Evolutionary conservation across 1,140 invertebrate species (phyloP).

Genomic region (Heliothis subflexa): DNA sequence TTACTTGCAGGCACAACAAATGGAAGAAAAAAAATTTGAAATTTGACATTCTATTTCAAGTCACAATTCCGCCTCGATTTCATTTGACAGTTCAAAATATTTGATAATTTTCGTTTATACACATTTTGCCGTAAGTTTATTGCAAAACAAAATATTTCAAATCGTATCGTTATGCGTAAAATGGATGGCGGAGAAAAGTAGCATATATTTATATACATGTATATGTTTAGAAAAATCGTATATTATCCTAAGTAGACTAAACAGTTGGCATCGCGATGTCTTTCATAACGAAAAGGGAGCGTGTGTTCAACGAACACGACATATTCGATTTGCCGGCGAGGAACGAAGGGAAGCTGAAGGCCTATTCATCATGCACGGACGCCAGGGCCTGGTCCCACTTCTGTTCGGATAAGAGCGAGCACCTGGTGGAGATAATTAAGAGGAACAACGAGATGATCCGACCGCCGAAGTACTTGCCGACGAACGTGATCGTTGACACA

Average conservation of each 20-base stretch:
- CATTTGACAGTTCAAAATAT: slow-evolving; percentile 74
- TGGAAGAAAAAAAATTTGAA: slow-evolving; percentile 59
- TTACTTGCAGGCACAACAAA: slow-evolving; percentile 18
- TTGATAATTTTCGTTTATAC: slow-evolving; percentile 74
- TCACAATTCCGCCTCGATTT: slow-evolving; percentile 73
- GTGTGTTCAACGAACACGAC: slow-evolving; percentile 79
- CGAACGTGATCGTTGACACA: slow-evolving; percentile 82
- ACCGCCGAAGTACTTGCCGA: slow-evolving; percentile 79
- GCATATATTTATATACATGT: slow-evolving; percentile 55
- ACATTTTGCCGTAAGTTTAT: slow-evolving; percentile 68
- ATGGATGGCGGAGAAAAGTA: slow-evolving; percentile 71
- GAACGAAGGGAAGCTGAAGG: slow-evolving; percentile 81
- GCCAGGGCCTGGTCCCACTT: slow-evolving; percentile 82
- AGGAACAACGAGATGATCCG: slow-evolving; percentile 75
- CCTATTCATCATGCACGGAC: slow-evolving; percentile 81
- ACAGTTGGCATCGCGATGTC: slow-evolving; percentile 68
- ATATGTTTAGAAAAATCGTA: slow-evolving; percentile 64
- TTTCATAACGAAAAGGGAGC: slow-evolving; percentile 82
- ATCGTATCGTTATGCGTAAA: slow-evolving; percentile 66
- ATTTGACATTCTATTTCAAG: slow-evolving; percentile 72
- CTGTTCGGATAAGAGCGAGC: slow-evolving; percentile 76
- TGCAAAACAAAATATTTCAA: slow-evolving; percentile 57
- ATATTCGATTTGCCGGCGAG: slow-evolving; percentile 73
- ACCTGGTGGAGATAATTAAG: slow-evolving; percentile 80
- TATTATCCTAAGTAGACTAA: slow-evolving; percentile 57